A percentile compares a stretch with the other conserved stretches of the same genome.
These are phyloP conservation scores for Cheilosia urbana DNA, from an alignment of 2,888 invertebrate genomes.

Conservation along the genomic window DNA sequence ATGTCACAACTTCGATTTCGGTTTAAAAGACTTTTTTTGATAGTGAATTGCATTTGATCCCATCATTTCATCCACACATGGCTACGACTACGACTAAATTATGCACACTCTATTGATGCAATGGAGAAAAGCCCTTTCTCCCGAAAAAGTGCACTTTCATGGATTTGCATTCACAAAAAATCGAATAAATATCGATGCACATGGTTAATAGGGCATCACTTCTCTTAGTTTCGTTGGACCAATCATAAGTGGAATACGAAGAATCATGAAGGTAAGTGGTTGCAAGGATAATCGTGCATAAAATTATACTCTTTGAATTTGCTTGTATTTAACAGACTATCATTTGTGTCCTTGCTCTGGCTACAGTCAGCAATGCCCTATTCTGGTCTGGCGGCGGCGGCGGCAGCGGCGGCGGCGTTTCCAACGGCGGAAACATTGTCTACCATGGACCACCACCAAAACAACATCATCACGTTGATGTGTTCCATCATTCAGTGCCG, in stretches of 20 bases:
- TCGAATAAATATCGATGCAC: conserved; percentile 62
- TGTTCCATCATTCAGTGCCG: conserved; percentile 43
- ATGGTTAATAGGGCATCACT: conserved; percentile 43
- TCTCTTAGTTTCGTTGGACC: conserved; percentile 53
- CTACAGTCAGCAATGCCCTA: conserved; percentile 45
- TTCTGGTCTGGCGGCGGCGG: conserved; percentile 18
- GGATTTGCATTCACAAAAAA: neutral
- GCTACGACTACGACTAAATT: conserved; percentile 21
- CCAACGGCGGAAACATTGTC: neutral
- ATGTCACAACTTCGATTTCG: conserved; percentile 8
- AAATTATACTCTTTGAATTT: neutral
- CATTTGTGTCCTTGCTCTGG: conserved; percentile 61
- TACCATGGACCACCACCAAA: conserved; percentile 19
- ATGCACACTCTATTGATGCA: conserved; percentile 28
- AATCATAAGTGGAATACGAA: conserved; percentile 60
- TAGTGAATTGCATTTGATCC: conserved; percentile 30
- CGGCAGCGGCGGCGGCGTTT: neutral
- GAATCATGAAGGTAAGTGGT: conserved; percentile 58
- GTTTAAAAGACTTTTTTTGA: conserved; percentile 5
- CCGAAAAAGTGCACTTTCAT: conserved; percentile 11
- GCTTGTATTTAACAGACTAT: conserved; percentile 41
- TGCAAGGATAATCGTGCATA: neutral
- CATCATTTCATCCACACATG: conserved; percentile 10
- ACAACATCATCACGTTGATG: conserved; percentile 37
- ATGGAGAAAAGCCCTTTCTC: conserved; percentile 22